These are phyloP conservation scores for Agapornis canus DNA, from an alignment of 2,797 vertebrate genomes.

Conservation along the genomic window DNA sequence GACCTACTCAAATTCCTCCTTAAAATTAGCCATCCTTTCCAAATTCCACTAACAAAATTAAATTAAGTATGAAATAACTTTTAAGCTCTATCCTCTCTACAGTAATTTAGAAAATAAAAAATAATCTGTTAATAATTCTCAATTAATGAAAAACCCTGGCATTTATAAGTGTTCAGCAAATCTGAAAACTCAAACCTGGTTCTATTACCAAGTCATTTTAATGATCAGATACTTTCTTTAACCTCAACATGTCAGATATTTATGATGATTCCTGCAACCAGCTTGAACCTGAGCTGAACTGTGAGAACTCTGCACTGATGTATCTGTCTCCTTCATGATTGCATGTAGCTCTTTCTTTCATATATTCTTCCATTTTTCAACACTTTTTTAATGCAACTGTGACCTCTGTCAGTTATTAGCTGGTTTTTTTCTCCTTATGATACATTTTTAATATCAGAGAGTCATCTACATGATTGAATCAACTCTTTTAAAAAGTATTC, in stretches of 20 bases:
- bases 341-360: neutral
- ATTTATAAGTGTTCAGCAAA: neutral
- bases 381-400: conserved; percentile 17
- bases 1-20: neutral
- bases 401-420: conserved; percentile 1
- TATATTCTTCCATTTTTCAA: conserved; percentile 38
- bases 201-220: neutral
- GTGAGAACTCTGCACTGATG: conserved; percentile 33
- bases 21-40: neutral
- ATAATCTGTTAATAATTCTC: neutral
- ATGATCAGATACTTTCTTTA: conserved; percentile 34
- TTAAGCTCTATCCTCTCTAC: neutral
- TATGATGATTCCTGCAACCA: conserved; percentile 38
- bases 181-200: neutral
- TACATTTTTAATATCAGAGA: neutral
- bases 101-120: neutral
- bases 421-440: neutral
- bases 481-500: neutral
- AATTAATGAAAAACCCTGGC: neutral
- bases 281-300: conserved; percentile 60
- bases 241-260: conserved; percentile 43
- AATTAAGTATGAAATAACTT: neutral
- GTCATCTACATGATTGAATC: neutral
- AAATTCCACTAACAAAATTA: neutral
- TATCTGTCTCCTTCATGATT: conserved; percentile 33